Percentiles rank a stretch among this genome's conserved stretches.
phyloP scores from a whole-genome alignment of 2,888 invertebrate species.

The Leptarthrus brevirostris region DNA sequence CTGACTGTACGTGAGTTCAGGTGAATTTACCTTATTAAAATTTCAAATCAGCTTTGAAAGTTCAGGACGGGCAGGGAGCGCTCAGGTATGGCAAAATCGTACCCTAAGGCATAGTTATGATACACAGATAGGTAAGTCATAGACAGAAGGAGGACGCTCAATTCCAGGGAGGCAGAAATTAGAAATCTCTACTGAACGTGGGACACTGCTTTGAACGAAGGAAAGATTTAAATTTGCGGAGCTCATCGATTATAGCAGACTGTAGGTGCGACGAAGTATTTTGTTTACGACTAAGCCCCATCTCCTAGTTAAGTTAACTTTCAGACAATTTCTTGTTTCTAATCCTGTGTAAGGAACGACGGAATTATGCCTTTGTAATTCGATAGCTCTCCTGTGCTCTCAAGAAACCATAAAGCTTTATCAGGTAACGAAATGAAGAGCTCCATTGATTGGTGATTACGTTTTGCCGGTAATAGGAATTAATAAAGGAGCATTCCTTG shows the following conservation, averaged over 20 bases:
- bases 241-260: slow-evolving; percentile 15
- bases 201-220: too few species aligned
- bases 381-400: slow-evolving; percentile 22
- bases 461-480: neutral
- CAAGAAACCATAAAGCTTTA: neutral
- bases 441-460: slow-evolving; percentile 30
- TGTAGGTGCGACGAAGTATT: neutral
- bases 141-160: slow-evolving; percentile 1
- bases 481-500: neutral
- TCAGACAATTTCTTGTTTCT: slow-evolving; percentile 30
- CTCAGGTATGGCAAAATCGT: slow-evolving; percentile 8
- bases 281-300: neutral
- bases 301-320: neutral
- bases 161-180: neutral
- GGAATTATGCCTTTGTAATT: slow-evolving; percentile 13
- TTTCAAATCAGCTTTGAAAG: slow-evolving; percentile 23
- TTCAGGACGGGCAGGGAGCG: neutral
- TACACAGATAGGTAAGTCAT: slow-evolving; percentile 13
- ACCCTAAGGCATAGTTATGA: slow-evolving; percentile 11
- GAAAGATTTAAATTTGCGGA: slow-evolving; percentile 24
- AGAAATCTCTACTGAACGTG: too few species aligned
- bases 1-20: neutral
- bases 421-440: neutral
- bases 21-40: slow-evolving; percentile 35
- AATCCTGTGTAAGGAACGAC: neutral